These are phyloP conservation scores for Psophia crepitans DNA, from an alignment of 2,113 vertebrate genomes.

Conservation along the genomic window DNA sequence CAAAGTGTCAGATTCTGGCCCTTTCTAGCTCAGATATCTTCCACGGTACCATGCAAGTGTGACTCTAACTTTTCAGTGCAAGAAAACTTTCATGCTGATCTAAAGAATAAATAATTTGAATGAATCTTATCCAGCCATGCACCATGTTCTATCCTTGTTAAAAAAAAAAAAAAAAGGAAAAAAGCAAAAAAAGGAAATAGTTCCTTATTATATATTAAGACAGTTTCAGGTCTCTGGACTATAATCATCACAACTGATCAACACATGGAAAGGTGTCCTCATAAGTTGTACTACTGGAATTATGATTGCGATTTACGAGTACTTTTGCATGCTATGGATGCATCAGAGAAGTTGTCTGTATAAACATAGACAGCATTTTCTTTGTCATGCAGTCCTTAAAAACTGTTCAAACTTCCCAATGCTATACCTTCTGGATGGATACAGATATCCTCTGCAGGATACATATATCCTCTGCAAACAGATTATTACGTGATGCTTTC, in stretches of 20 bases:
- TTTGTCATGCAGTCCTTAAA: not conserved
- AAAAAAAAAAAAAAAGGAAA: not conserved
- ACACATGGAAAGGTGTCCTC: not conserved
- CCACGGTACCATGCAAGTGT: not conserved
- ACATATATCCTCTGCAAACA: not conserved
- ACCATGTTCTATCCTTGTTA: not conserved
- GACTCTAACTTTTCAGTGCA: not conserved
- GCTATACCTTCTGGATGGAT: not conserved
- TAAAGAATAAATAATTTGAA: not conserved
- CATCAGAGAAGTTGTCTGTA: not conserved
- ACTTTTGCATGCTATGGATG: not conserved
- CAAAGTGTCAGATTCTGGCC: not conserved
- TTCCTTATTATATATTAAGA: not conserved
- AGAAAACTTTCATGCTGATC: not conserved
- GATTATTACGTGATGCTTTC: not conserved
- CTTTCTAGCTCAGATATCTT: not conserved
- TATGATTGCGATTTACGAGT: not conserved
- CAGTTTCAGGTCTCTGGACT: slow-evolving; percentile 16
- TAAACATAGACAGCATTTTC: not conserved
- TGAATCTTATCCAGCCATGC: not conserved
- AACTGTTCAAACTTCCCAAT: not conserved
- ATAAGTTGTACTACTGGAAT: not conserved
- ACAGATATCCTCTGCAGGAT: not conserved
- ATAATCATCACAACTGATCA: not conserved
- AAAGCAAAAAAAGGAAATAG: not conserved